Percentiles rank a stretch among this genome's conserved stretches.
These are phyloP conservation scores for Trachurus trachurus DNA, from an alignment of 2,797 vertebrate genomes.

Conservation along the genomic window DNA sequence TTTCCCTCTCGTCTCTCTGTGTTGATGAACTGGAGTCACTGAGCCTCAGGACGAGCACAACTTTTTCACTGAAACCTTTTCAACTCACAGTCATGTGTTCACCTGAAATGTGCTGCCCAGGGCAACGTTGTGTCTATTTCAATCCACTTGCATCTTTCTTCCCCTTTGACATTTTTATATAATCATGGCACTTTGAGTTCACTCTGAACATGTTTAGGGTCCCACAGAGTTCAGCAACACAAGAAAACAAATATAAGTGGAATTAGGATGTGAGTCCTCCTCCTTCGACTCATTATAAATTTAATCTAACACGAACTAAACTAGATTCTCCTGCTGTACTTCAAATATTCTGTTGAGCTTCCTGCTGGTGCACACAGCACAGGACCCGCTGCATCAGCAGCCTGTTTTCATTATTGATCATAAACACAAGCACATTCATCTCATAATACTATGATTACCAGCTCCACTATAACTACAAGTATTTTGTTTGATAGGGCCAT, in stretches of 20 bases:
- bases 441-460: neutral
- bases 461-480: neutral
- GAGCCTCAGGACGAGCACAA: conserved; percentile 1
- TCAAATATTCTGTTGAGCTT: neutral
- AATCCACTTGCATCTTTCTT: neutral
- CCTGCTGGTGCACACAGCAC: neutral
- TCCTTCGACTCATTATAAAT: neutral
- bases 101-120: neutral
- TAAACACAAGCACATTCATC: conserved; percentile 9
- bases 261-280: neutral
- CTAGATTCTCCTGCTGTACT: neutral
- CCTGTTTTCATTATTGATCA: conserved; percentile 13
- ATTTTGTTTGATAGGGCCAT: neutral
- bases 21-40: neutral
- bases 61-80: conserved; percentile 5
- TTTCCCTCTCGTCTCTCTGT: neutral
- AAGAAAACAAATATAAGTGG: neutral
- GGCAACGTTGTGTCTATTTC: neutral
- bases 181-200: neutral
- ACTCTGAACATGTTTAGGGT: neutral
- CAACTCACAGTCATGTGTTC: neutral
- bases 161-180: neutral
- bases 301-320: neutral
- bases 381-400: neutral
- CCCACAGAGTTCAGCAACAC: neutral